Base-by-base conservation (phyloP, 2,888 invertebrate genomes). In the Aphelenchoides bicaudatus region DNA sequence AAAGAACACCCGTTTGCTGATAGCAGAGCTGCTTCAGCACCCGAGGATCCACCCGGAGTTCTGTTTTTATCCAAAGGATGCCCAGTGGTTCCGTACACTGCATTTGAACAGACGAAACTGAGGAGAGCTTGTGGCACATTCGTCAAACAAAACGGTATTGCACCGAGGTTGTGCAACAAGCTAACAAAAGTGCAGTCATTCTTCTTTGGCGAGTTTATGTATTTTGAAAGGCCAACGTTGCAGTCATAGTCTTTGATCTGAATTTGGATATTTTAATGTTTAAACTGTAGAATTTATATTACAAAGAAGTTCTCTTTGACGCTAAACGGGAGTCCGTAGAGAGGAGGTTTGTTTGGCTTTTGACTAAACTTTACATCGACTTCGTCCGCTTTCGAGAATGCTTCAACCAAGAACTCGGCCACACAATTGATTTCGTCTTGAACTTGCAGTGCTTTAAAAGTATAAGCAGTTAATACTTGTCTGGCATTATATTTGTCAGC, bases 121-220 rank as follows among this genome's bases (percentile, higher is more conserved):
- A 79, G 59, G 57, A 80, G 65, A 0, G 73, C 75, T 59, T 82
- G 81, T 1, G 80, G 80, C 13, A 81, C 75, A 66, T 82, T 82
- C 6, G 82, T 83, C 63, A 79, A 78, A 23, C 79, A 81, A 76
- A 81, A 83, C 0, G 83, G 82, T 31, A 83, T 72, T n/a, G 82
- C 83, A 48, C 84, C 84, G 5, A 78, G 66, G 2, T 71, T 58
- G 21, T 59, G 65, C 6, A 81, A 53, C 0, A 46, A 39, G 16
- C 65, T 65, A 28, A 76, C 70, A 39, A 70, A 61, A n/a, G 73
- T 65, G 56, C 73, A 72, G 27, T 72, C 69, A 0, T 57, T 58
- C 1, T 57, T 47, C 48, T 66, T 63, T 3, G 80, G 80, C 43
- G 73, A 63, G 29, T 75, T 72, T 29, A 80, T 61, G n/a, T 66